Evolutionary conservation across 2,888 invertebrate species (phyloP), one percentile per base, ranked within the genome.

Genomic region (Acrobasis repandana): DNA sequence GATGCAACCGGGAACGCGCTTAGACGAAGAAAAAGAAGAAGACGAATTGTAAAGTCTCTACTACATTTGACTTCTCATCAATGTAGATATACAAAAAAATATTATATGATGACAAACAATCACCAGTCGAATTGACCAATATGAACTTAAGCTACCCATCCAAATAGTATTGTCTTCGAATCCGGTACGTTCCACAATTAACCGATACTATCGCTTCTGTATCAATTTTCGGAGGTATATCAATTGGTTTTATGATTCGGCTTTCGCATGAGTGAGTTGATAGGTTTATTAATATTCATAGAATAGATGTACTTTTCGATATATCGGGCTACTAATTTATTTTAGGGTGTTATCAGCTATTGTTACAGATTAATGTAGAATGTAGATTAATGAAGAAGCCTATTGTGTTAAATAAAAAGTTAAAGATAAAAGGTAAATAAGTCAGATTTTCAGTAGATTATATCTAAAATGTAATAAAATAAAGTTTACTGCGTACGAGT

Each of bases 121-220:
- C 34, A 5, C 18, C 18, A 18, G 3, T 38, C 16, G 11, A 38
- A 36, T 54, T 36, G 36, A 36, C 16, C 54, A 18, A 36, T 18
- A 5, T 54, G 16, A 54, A 38, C 36, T 14, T 36, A 16, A 16
- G 1, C 49, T 36, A 48, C 36, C 18, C 10, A 58, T 49, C 58
- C 58, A 14, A 58, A 58, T 48, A 49, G 16, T 49, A 58, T 58
- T 58, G 58, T 58, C 58, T 58, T 58, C 36, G 48, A 16, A 57
- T 49, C 48, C 57, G 46, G 57, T 57, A 57, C 57, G 57, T 57
- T 48, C 34, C 49, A 49, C 58, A 58, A 58, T 58, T 58, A 58
- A 46, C 46, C 20, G 56, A 56, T 43, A 46, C 46, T 28, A 43
- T 56, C 46, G 46, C 33, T 47, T 33, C 56, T 47, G 46, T 56